Evolutionary conservation across 2,113 vertebrate genomes (phyloP), one percentile per base, ranked within the genome.

Genomic region (Nematolebias whitei): DNA sequence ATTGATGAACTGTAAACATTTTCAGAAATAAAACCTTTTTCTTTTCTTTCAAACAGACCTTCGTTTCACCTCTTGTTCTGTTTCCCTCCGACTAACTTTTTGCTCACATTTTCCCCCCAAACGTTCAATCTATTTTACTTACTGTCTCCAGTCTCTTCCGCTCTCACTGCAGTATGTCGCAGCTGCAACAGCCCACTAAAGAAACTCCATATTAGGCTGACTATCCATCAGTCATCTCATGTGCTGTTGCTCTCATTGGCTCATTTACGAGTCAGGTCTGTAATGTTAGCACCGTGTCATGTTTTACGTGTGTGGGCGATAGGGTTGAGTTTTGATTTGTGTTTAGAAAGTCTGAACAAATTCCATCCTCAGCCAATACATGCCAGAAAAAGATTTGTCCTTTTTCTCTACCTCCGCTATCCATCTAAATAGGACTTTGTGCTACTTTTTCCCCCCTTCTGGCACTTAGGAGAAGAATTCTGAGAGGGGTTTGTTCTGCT

Each of bases 61-160:
- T 71, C 82, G 45, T 76, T 82, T 87, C 73, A 79, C 80, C 79
- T 69, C 57, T 58, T 55, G 60, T 39, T 48, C 90, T 78, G 87
- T 90, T 6, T 78, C 93, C 85, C 93, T 92, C 85, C 84, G 86
- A 93, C 94, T 93, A 95, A 94, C 93, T 91, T 92, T 84, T 61
- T 74, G 49, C 73, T 88, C 74, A 83, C n/a, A 13, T 69, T 73
- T 62, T 75, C 57, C 56, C 35, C 20, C 0, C 48, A 55, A 39
- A 75, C 53, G 52, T 54, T 78, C 56, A 68, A 83, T 80, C 81
- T 60, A 76, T 71, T 55, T 86, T 68, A 70, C 63, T 65, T 71
- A 55, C 73, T 56, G 74, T 77, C 68, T 81, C 56, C 59, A 71
- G 68, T 48, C 44, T 68, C 68, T 59, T 35, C 23, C 12, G 32